Evolutionary conservation across 2,113 vertebrate species (phyloP), one percentile per base, ranked within the genome.

Genomic region (Taurulus bubalis): DNA sequence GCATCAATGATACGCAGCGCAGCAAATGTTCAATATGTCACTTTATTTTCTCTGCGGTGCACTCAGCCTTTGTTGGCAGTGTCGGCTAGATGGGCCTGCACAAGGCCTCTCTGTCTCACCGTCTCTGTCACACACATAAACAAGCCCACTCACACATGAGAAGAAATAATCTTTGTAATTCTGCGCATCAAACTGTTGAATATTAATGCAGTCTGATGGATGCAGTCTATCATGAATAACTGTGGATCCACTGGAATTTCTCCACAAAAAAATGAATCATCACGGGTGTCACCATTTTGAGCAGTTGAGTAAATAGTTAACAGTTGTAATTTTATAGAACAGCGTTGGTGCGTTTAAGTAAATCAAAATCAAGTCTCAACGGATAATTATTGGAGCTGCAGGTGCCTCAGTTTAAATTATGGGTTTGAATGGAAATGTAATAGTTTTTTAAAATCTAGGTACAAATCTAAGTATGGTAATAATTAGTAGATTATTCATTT

Each of bases 1-100:
- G 83, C 78, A 30, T 78, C 79, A 73, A 58, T 6, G 73, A 86
- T 71, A 63, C 49, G 49, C 78, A 36, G 72, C 72, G 26, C 71
- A 63, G 77, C 77, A 82, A 91, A 78, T 70, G 63, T 80, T 89
- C 90, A 93, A 90, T 90, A 90, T 91, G 90, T 91, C 89, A 51
- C 84, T 85, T 87, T 49, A 56, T 87, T 84, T 83, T 86, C 74
- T 82, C 80, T 4, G 51, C 40, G 1, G 64, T 26, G 62, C 62
- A 51, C 80, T 87, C 72, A 26, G 68, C 65, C 36, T 70, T 80
- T 82, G 81, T 89, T 92, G 89, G 90, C 89, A 87, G 80, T 26
- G 8, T n/a, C 38, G 47, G 0, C 36, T 10, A 76, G 71, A 78
- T 1, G 20, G 79, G 77, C 81, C 83, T 74, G 55, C 66, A 82